These are phyloP conservation scores for Oedothorax gibbosus DNA, from an alignment of 1,140 invertebrate genomes.

Conservation along the genomic window DNA sequence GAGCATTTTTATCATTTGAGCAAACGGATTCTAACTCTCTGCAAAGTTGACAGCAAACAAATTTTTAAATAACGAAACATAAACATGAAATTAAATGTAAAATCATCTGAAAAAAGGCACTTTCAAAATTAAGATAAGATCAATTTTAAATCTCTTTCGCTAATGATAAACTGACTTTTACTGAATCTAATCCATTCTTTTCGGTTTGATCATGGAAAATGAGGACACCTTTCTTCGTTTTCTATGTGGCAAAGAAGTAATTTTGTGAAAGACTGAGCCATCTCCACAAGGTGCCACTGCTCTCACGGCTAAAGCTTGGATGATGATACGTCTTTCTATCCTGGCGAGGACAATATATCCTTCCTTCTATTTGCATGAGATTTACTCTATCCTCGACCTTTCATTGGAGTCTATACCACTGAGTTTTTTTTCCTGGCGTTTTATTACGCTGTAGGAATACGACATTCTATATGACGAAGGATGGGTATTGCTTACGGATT, in stretches of 20 bases:
- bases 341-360: slow-evolving; percentile 40
- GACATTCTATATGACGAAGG: background rate
- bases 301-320: slow-evolving; percentile 40
- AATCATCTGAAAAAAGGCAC: too few species aligned
- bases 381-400: background rate
- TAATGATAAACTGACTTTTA: too few species aligned
- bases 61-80: too few species aligned
- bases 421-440: background rate
- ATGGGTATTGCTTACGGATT: slow-evolving; percentile 13
- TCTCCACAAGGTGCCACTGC: slow-evolving; percentile 21
- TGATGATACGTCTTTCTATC: slow-evolving; percentile 41
- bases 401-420: background rate
- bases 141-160: too few species aligned
- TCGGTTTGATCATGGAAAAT: background rate
- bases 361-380: slow-evolving; percentile 48
- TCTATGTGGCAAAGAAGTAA: slow-evolving; percentile 47
- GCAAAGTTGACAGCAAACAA: too few species aligned
- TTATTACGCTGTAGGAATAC: background rate
- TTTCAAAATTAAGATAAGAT: too few species aligned
- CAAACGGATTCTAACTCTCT: too few species aligned
- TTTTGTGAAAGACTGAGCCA: slow-evolving; percentile 46
- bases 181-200: too few species aligned
- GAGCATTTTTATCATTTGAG: too few species aligned
- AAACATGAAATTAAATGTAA: too few species aligned
- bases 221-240: slow-evolving; percentile 23